These are phyloP conservation scores for Papilio helenus DNA, from an alignment of 1,140 invertebrate genomes.

Conservation along the genomic window DNA sequence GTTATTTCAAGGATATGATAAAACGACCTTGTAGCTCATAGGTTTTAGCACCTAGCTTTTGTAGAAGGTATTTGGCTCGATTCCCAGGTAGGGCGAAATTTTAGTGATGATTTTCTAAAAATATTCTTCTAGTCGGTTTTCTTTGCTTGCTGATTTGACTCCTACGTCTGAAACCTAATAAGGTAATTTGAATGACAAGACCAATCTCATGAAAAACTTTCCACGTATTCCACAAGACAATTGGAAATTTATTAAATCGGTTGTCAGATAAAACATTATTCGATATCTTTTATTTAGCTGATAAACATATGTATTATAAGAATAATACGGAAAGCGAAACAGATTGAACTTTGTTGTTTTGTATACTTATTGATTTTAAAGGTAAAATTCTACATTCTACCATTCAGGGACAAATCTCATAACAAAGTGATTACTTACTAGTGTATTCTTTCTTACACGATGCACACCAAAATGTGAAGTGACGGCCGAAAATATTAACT, in stretches of 20 bases:
- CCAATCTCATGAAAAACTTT: background rate
- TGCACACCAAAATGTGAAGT: background rate
- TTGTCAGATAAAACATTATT: constrained; percentile 9
- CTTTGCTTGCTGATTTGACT: background rate
- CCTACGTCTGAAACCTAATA: no score
- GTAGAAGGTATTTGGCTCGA: background rate
- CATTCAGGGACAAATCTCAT: no score
- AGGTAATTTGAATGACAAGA: no score
- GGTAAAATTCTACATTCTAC: no score
- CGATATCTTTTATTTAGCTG: constrained; percentile 5
- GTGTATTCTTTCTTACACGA: no score
- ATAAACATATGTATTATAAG: constrained; percentile 1
- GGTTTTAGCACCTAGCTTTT: background rate
- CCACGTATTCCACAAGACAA: background rate
- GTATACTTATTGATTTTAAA: no score
- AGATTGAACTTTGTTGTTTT: background rate
- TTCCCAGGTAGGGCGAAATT: background rate
- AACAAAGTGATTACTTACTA: no score
- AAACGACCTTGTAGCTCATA: background rate
- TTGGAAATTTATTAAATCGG: background rate
- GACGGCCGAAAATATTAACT: background rate
- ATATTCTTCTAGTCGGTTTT: background rate
- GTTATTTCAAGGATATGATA: constrained; percentile 14
- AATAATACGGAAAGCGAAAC: background rate
- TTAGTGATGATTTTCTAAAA: background rate